Evolutionary conservation across 2,888 invertebrate genomes (phyloP), one percentile per base, ranked within the genome.

Genomic region (Lepidonotus clava): DNA sequence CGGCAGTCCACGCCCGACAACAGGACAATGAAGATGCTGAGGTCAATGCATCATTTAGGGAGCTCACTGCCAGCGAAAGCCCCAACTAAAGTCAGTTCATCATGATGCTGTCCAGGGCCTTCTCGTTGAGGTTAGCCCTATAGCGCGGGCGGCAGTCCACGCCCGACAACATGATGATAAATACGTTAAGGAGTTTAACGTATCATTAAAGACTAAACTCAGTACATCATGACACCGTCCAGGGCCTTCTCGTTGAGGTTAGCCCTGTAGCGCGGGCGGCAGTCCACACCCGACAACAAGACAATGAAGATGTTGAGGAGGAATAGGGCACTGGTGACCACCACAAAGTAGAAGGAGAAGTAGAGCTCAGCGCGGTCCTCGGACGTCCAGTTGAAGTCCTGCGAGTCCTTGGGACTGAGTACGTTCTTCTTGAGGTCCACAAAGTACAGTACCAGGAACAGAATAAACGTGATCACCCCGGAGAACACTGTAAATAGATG

Each of bases 161-260:
- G 4, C 87, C 85, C 6, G 86, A 85, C 24, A 85, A 24, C 6
- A 71, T 83, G 24, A 88, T 38, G n/a, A 87, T 28, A 14, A 85
- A 28, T n/a, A 88, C 56, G 51, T 88, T 88, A 11, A 51, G 6
- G 32, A 46, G 21, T n/a, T n/a, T n/a, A n/a, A n/a, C n/a, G n/a
- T n/a, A 51, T 51, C 11, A 14, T 11, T 51, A 51, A 11, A 51
- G 14, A 51, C 51, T 14, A 11, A 24, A 21, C 40, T 87, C 80
- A 88, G 38, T 87, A 88, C 87, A 87, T 87, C 87, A 88, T 88
- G 24, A 87, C 87, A 1, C 88, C 88, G 38, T 88, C 88, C 46
- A 87, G 32, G 0, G 88, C 51, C 51, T 88, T 88, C 36, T 76
- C 56, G 46, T 84, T 86, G 32, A 87, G 41, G 40, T 88, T 84